Percentiles rank a stretch among this genome's conserved stretches.
Conservation (phyloP, 2,797 vertebrate genomes). For the Rhabdomys pumilio region DNA sequence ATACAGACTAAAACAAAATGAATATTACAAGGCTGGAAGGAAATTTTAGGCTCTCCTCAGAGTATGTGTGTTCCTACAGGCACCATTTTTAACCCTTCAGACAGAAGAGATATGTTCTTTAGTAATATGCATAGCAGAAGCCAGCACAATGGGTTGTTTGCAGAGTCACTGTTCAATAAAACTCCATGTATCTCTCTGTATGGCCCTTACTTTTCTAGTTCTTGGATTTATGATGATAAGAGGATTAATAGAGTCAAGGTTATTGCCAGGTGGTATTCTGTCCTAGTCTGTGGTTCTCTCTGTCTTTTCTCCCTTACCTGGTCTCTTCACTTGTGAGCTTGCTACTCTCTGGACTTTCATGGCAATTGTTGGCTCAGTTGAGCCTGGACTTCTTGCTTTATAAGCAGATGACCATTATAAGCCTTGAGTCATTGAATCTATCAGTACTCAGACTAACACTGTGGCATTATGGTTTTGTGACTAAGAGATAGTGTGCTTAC, state of each 20-base stretch:
- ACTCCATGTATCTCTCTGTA: rapidly evolving
- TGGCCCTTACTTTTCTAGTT: not conserved
- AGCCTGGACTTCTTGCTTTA: not conserved
- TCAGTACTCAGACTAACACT: not conserved
- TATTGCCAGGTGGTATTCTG: not conserved
- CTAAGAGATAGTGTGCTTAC: not conserved
- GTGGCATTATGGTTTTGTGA: not conserved
- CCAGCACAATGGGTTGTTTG: not conserved
- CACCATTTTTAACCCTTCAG: not conserved
- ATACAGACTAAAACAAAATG: constrained; percentile 35
- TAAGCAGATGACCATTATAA: not conserved
- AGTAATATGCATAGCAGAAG: too few species aligned
- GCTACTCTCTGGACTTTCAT: not conserved
- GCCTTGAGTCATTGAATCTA: not conserved
- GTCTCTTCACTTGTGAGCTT: not conserved
- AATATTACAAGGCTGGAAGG: not conserved
- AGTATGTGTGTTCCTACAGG: rapidly evolving
- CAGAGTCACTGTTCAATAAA: not conserved
- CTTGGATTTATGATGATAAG: not conserved
- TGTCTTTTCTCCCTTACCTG: not conserved
- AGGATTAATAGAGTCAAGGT: not conserved
- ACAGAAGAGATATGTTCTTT: not conserved
- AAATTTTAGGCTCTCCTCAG: not conserved
- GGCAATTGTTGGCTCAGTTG: not conserved
- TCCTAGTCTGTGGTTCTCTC: not conserved